Base-by-base conservation (phyloP, 2,888 invertebrate species). In the Dendrolimus houi region DNA sequence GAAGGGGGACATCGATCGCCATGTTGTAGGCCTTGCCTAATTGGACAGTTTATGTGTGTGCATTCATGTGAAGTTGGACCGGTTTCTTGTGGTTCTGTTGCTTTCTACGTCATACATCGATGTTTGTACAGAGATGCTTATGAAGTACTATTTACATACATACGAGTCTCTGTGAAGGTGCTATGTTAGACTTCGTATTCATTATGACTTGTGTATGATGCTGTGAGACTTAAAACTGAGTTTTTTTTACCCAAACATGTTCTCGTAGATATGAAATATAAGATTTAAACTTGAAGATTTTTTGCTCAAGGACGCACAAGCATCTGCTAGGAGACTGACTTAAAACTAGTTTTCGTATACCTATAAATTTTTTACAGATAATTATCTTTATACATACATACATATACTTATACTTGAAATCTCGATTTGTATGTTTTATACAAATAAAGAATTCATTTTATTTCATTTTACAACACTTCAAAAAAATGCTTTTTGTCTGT, bases 11-110 rank as follows among this genome's bases (percentile, higher is more conserved):
- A 75, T 71, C 70, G 78, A 77, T 81, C 77, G 71, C 68, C 68
- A 76, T 83, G 83, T 85, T 84, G 80, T 76, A 82, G 88, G 75
- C 75, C 87, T 79, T 67, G 72, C 77, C 83, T 83, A 83, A 86
- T 84, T 87, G 87, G 88, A 79, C 77, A 77, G 61, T 73, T 77
- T 83, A 75, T 78, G 72, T 84, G 85, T 85, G 85, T 86, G 86
- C 74, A 79, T 84, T 82, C 81, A 83, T 76, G 82, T 85, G 80
- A 77, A 75, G 76, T 74, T 62, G 72, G 80, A 88, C 88, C 88
- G 88, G 88, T 88, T 86, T 73, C 69, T 79, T 71, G 75, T 77
- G 75, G 77, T 75, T 75, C 75, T 81, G 77, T 81, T 79, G 83
- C 84, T 83, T 83, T 84, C 84, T 81, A 85, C 84, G 85, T 86